phyloP scores from a whole-genome alignment of 2,797 vertebrate genomes.

The Steatocranus sp. region DNA sequence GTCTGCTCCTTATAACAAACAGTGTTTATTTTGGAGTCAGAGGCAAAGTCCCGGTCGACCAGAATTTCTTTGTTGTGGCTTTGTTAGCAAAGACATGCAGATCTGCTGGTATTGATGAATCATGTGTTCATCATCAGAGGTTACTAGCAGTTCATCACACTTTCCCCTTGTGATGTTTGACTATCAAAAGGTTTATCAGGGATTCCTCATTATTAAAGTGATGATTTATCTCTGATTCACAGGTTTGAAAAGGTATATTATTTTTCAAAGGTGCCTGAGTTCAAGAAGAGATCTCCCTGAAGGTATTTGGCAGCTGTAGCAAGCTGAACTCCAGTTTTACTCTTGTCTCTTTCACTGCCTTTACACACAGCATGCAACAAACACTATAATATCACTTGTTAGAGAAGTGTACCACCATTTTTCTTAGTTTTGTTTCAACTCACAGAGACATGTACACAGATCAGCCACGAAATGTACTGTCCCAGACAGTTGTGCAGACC shows the following conservation, averaged over 20 bases:
- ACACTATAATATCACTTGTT: neutral
- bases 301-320: constrained; percentile 46
- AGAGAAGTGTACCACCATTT: neutral
- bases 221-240: constrained; percentile 55
- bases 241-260: constrained; percentile 20
- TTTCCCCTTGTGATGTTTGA: neutral
- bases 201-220: constrained; percentile 27
- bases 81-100: constrained; percentile 37
- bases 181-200: constrained; percentile 40
- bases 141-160: constrained; percentile 32
- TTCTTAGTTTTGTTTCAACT: neutral
- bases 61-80: constrained; percentile 66
- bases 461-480: neutral
- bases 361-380: neutral
- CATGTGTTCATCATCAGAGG: constrained; percentile 48
- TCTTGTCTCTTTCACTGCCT: neutral
- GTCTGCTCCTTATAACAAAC: constrained; percentile 38
- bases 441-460: neutral
- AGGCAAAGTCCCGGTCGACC: constrained; percentile 44
- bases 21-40: constrained; percentile 65
- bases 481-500: neutral
- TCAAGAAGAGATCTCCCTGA: constrained; percentile 31
- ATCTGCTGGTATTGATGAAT: constrained; percentile 65
- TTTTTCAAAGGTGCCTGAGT: constrained; percentile 54
- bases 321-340: constrained; percentile 26